Percentiles rank a stretch among this genome's conserved stretches.
Evolutionary conservation across 1,140 invertebrate species (phyloP).

Genomic region (Drosophila parabipectinata): DNA sequence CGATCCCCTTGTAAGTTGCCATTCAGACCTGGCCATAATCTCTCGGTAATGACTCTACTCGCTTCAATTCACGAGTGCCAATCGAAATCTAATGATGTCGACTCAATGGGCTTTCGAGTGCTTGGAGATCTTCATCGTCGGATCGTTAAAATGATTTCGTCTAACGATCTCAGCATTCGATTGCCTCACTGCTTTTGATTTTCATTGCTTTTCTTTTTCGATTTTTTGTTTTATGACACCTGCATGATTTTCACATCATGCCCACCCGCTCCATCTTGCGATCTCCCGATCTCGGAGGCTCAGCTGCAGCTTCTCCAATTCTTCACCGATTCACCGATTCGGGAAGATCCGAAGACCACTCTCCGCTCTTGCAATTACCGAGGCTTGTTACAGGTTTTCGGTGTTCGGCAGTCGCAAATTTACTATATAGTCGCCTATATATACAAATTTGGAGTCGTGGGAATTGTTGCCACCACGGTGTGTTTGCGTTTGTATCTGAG

Average conservation of each 20-base stretch:
- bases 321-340: conserved; percentile 30
- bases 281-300: neutral
- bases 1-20: neutral
- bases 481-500: conserved; percentile 51
- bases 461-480: conserved; percentile 63
- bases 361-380: conserved; percentile 71
- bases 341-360: conserved; percentile 37
- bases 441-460: conserved; percentile 82
- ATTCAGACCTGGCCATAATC: conserved; percentile 36
- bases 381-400: conserved; percentile 73
- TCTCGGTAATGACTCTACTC: conserved; percentile 33
- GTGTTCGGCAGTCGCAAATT: conserved; percentile 50
- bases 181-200: conserved; percentile 20
- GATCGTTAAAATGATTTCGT: conserved; percentile 48
- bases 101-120: conserved; percentile 40
- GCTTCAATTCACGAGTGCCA: conserved; percentile 31
- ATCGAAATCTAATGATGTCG: conserved; percentile 40
- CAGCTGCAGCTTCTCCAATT: conserved; percentile 35
- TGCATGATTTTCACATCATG: conserved; percentile 80
- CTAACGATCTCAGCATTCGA: conserved; percentile 12
- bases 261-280: conserved; percentile 56
- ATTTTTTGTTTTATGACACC: conserved; percentile 70
- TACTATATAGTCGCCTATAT: conserved; percentile 66
- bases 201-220: neutral
- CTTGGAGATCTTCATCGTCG: conserved; percentile 44